A percentile compares a stretch with the other conserved stretches of the same genome.
These are phyloP conservation scores for Dromiciops gliroides DNA, from an alignment of 2,113 vertebrate species.

Conservation along the genomic window DNA sequence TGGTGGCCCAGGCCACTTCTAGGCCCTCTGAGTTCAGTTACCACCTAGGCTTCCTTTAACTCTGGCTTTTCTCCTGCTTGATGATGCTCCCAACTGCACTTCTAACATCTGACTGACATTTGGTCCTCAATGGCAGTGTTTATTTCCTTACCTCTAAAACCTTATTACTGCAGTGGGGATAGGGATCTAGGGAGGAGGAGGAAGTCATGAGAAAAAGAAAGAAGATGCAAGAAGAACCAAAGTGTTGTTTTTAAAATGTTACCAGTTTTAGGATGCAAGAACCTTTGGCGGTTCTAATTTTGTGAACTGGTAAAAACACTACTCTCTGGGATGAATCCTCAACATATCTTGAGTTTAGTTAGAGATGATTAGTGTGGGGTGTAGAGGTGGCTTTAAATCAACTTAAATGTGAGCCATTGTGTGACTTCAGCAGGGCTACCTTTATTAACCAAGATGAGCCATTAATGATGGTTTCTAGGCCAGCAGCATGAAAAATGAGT, in stretches of 20 bases:
- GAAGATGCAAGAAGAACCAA: not conserved
- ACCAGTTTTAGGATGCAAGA: not conserved
- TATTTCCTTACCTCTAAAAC: not conserved
- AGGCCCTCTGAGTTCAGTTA: not conserved
- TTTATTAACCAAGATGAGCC: constrained; percentile 66
- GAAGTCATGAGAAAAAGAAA: not conserved
- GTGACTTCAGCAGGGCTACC: constrained; percentile 41
- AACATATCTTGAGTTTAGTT: not conserved
- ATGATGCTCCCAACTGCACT: not conserved
- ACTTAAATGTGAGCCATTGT: not conserved
- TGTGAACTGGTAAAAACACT: not conserved
- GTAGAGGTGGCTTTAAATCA: not conserved
- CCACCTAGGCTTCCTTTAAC: not conserved
- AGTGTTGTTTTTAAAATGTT: not conserved
- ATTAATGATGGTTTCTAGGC: constrained; percentile 59
- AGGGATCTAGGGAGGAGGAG: not conserved
- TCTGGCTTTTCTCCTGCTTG: not conserved
- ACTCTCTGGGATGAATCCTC: not conserved
- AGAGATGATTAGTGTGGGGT: not conserved
- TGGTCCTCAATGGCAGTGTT: not conserved
- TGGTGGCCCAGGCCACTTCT: not conserved
- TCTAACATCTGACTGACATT: not conserved
- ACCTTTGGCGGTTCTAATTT: not conserved
- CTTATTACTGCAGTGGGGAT: not conserved
- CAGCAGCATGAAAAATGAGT: constrained; percentile 52